Base-by-base conservation (phyloP, 2,797 vertebrate species). In the Trachops cirrhosus region DNA sequence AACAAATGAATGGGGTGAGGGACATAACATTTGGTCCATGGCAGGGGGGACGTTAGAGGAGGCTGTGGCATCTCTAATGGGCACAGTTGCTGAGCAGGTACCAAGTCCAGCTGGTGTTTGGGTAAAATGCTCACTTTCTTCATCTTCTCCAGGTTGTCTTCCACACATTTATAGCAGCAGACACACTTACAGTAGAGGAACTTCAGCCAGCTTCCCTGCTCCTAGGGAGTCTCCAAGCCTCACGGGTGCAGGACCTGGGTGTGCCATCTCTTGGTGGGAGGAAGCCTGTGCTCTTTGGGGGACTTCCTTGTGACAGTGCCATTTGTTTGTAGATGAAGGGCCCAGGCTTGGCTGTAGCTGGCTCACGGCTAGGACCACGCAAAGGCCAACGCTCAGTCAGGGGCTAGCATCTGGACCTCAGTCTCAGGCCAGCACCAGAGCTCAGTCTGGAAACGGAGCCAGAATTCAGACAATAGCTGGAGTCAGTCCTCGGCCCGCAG, bases 351-450 rank as follows among this genome's bases (percentile, higher is more conserved):
- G 19, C 62, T 74, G 34, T 11, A 26, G 62, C 59, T 37, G 39
- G 67, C 29, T 52, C 29, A 9, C 10, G 22, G 4, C n/a, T 39
- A 44, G 29, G 21, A 41, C 0, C 0, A 0, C 1, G 0, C 3
- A 2, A n/a, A 71, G 32, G 41, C 10, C 37, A 32, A 21, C 18
- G 44, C 2, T 62, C 24, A 41, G 24, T 37, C 44, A 15, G 50
- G 18, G 15, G 21, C 21, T 6, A 0, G 3, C 1, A 1, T 62
- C 16, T 50, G 32, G 46, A 85, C 34, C 64, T 78, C 48, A 11
- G 78, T 34, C 74, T 62, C 9, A 4, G 50, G 41, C 44, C 46
- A 46, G 54, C 16, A 9, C 21, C 64, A 73, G 50, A 80, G 18
- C 9, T 89, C 10, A 1, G 0, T 19, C 22, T 44, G 41, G 19